Evolutionary conservation across 2,113 vertebrate species (phyloP).

Genomic region (Dolichotis patagonum): DNA sequence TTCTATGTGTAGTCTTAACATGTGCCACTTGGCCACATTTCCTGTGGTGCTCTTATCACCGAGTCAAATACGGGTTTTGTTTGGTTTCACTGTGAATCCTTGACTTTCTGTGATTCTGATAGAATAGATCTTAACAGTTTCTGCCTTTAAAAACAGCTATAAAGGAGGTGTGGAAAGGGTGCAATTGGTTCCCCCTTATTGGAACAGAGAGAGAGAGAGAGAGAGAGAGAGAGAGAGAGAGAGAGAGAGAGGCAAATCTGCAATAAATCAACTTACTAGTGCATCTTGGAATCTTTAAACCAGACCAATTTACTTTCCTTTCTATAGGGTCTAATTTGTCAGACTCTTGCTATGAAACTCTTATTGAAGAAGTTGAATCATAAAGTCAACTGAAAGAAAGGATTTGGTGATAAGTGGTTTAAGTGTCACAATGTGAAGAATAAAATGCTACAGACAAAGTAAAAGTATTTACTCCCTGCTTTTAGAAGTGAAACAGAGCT

Average conservation of each 20-base stretch:
- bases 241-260: neutral
- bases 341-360: constrained; percentile 66
- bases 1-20: neutral
- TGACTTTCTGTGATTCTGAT: constrained; percentile 2
- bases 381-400: constrained; percentile 60
- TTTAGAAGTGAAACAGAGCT: constrained; percentile 33
- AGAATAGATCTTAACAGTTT: neutral
- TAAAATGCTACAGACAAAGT: constrained; percentile 57
- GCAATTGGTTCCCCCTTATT: neutral
- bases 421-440: constrained; percentile 47
- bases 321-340: constrained; percentile 58
- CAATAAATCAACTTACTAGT: constrained; percentile 63
- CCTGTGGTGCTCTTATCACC: neutral
- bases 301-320: constrained; percentile 50
- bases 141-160: constrained; percentile 46
- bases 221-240: too few relatives aligned
- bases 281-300: constrained; percentile 54
- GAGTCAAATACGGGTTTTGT: neutral
- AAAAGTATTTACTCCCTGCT: constrained; percentile 55
- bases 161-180: neutral
- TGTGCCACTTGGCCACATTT: accelerated
- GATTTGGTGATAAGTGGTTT: constrained; percentile 25
- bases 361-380: constrained; percentile 64
- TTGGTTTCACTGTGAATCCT: constrained; percentile 18
- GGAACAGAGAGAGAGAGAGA: neutral